Evolutionary conservation across 2,797 vertebrate genomes (phyloP).

Genomic region (Cuculus canorus): DNA sequence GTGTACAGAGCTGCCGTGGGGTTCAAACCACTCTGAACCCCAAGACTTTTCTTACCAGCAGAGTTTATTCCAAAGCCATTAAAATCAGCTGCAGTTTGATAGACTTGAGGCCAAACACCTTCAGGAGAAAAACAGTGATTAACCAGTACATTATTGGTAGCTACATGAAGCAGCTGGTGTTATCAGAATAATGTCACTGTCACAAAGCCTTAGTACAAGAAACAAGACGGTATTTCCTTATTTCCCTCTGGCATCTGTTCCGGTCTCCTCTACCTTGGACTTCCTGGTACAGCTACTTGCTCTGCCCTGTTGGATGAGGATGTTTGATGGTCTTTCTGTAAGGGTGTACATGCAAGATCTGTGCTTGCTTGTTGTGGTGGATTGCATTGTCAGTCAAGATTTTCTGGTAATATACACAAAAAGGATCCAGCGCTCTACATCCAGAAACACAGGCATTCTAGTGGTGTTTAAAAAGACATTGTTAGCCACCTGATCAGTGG

Average conservation of each 20-base stretch:
- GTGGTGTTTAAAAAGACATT: neutral
- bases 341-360: neutral
- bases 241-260: neutral
- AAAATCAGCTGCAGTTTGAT: fast-evolving
- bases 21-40: fast-evolving
- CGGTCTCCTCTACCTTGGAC: neutral
- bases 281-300: fast-evolving
- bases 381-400: fast-evolving
- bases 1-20: fast-evolving
- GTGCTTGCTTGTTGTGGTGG: neutral
- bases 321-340: neutral
- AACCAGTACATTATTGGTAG: neutral
- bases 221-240: neutral
- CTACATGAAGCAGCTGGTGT: neutral
- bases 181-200: neutral
- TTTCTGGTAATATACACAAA: neutral
- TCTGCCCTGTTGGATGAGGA: neutral
- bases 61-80: neutral
- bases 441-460: neutral
- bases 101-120: neutral
- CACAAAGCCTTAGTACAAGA: neutral
- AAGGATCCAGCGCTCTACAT: fast-evolving
- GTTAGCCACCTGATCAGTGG: neutral
- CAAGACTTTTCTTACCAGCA: neutral
- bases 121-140: neutral